Base-by-base conservation (phyloP, 2,797 vertebrate species). In the Premnoplex brunnescens region DNA sequence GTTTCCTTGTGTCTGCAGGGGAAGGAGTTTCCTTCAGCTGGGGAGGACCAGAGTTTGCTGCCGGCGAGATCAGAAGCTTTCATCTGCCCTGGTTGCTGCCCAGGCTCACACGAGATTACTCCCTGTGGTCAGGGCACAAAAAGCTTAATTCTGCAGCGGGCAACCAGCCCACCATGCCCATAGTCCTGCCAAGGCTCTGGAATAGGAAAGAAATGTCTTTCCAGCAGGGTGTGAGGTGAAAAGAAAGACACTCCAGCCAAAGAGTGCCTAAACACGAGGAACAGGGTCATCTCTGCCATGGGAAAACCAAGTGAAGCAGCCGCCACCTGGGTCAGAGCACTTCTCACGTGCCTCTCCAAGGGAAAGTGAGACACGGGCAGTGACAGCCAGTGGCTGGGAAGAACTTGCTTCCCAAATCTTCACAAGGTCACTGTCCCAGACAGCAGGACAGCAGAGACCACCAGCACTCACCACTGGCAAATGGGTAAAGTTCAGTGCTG, bases 21-120 rank as follows among this genome's bases (percentile, higher is more conserved):
- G 71, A 97, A 96, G 93, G 96, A 95, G 92, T 66, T 93, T 87
- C 92, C 88, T 88, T 58, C 79, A 69, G 85, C 74, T 71, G 32
- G 49, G 43, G 82, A 91, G 68, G 75, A 91, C 18, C 12, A 48
- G 76, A 83, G 85, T n/a, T 85, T 49, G 85, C 85, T 60, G 77
- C 24, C 2, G 1, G 73, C 0, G 1, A 87, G 60, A 88, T 85
- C 81, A 73, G 85, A 96, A 67, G 68, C 41, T 85, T 86, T 79
- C 0, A 0, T 79, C 49, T 58, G 63, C 64, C 81, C 88, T 71
- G 5, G 4, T 76, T 0, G 1, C 79, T 88, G 90, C 85, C 64
- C 68, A 28, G 60, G 68, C 85, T 87, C 54, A 85, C 46, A 80
- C 9, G 11, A 52, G 37, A 67, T 59, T 73, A 64, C 13, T 92